A percentile compares a stretch with the other conserved stretches of the same genome.
phyloP scores from a whole-genome alignment of 2,797 vertebrate genomes.

The Salmo trutta region DNA sequence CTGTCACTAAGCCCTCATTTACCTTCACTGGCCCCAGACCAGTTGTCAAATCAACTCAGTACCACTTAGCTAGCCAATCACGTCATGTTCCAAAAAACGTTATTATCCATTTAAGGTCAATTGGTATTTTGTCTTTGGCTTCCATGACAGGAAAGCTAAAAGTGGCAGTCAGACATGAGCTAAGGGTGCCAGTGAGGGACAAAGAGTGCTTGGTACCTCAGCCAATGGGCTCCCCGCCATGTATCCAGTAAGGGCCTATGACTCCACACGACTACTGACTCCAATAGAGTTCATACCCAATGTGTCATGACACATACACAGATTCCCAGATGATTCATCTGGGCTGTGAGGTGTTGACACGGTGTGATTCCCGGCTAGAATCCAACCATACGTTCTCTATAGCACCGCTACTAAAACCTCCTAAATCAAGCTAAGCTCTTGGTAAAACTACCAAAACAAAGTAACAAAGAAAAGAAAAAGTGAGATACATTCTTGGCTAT shows the following conservation, averaged over 20 bases:
- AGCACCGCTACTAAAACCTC: neutral
- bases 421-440: conserved; percentile 2
- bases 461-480: neutral
- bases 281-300: neutral
- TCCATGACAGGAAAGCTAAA: neutral
- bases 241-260: neutral
- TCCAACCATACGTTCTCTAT: conserved; percentile 22
- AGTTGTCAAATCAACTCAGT: neutral
- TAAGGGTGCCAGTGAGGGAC: conserved; percentile 12
- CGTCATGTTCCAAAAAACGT: neutral
- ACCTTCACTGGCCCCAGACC: neutral
- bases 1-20: neutral
- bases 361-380: conserved; percentile 6
- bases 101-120: conserved; percentile 12
- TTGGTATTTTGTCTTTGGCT: neutral
- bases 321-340: conserved; percentile 23
- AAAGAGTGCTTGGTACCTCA: neutral
- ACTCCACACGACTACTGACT: neutral
- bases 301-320: conserved; percentile 10
- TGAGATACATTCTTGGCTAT: neutral
- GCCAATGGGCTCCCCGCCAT: conserved; percentile 12
- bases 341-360: conserved; percentile 6
- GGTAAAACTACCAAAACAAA: conserved; percentile 7
- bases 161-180: conserved; percentile 16
- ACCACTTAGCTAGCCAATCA: conserved; percentile 8